phyloP scores from a whole-genome alignment of 2,113 vertebrate genomes.

The Crotophaga sulcirostris region DNA sequence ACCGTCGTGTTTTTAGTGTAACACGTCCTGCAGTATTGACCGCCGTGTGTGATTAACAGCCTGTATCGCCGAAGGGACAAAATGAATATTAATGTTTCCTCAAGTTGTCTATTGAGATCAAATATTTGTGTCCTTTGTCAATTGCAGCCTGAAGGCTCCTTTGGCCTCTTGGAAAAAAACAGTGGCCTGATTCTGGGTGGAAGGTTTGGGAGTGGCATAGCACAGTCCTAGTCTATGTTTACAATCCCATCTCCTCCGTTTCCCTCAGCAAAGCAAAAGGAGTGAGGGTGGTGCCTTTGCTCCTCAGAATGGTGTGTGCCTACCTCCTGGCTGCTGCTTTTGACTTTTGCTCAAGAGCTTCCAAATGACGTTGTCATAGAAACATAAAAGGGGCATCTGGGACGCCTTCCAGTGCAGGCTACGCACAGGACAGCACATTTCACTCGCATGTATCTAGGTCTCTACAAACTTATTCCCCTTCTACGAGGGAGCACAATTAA shows the following conservation, averaged over 20 bases:
- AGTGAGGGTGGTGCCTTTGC: neutral
- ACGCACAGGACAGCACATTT: neutral
- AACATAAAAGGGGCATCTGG: neutral
- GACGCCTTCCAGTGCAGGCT: neutral
- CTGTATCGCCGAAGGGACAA: neutral
- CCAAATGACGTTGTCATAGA: constrained; percentile 9
- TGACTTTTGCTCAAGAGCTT: neutral
- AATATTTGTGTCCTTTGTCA: neutral
- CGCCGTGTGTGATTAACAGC: neutral
- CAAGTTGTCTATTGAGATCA: neutral
- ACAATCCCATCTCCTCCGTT: neutral
- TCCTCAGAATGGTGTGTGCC: neutral
- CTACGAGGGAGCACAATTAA: neutral
- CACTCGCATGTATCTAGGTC: neutral
- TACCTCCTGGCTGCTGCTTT: neutral
- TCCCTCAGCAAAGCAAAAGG: neutral
- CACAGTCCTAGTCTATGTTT: rapidly evolving
- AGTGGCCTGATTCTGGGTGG: neutral
- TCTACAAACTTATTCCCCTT: neutral
- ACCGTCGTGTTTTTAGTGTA: neutral
- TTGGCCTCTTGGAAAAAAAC: neutral
- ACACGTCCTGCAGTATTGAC: neutral
- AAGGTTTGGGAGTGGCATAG: neutral
- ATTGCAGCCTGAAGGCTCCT: neutral
- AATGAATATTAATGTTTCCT: neutral